phyloP scores from a whole-genome alignment of 2,888 invertebrate species.

The Crocallis elinguaria region DNA sequence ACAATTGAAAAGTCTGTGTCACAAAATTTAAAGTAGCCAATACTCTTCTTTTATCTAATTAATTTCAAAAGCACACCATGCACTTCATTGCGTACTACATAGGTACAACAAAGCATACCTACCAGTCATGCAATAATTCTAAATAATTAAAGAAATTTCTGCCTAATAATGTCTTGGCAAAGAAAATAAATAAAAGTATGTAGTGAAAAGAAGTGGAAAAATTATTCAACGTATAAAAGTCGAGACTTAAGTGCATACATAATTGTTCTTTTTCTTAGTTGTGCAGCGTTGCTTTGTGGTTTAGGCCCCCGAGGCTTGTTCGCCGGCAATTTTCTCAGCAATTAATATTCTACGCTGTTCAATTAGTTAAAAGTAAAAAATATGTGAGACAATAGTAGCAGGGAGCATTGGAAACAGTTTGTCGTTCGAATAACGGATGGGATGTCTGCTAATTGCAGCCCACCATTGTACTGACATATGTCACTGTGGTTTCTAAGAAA shows the following conservation, averaged over 20 bases:
- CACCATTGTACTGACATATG: constrained; percentile 63
- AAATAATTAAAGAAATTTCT: neutral
- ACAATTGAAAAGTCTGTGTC: too few species aligned
- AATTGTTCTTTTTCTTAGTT: constrained; percentile 71
- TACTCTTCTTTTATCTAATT: too few species aligned
- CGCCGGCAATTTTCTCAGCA: constrained; percentile 77
- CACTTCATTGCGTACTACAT: too few species aligned
- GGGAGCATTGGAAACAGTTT: constrained; percentile 63
- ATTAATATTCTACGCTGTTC: constrained; percentile 73
- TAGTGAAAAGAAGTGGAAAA: neutral
- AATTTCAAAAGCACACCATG: too few species aligned
- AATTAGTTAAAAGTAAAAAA: constrained; percentile 78
- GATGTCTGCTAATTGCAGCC: constrained; percentile 63
- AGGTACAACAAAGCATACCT: too few species aligned
- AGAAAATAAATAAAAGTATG: neutral
- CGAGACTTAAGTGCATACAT: constrained; percentile 51
- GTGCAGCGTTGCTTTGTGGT: constrained; percentile 67
- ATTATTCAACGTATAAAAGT: constrained; percentile 57
- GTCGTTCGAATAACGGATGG: constrained; percentile 50
- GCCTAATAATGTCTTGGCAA: neutral
- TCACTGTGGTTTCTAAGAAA: constrained; percentile 51
- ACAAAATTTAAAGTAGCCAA: too few species aligned
- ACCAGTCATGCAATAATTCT: too few species aligned
- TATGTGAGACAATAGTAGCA: constrained; percentile 67
- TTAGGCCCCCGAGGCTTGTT: constrained; percentile 65